A percentile compares a stretch with the other conserved stretches of the same genome.
Evolutionary conservation across 2,888 invertebrate species (phyloP).

Genomic region (Hypercompe scribonia): DNA sequence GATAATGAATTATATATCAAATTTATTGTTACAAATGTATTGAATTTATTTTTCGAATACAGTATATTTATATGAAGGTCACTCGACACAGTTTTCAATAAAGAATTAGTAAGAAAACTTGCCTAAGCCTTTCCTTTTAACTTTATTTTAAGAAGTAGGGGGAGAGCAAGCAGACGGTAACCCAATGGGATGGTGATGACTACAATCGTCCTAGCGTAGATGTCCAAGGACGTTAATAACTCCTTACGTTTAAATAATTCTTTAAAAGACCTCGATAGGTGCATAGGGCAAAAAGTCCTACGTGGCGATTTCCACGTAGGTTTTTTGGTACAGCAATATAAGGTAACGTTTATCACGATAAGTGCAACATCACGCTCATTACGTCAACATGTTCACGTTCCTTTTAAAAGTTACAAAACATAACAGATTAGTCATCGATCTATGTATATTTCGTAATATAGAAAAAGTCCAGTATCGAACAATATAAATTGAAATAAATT

Average conservation of each 20-base stretch:
- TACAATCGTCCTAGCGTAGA: too few relatives aligned
- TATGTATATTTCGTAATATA: background rate
- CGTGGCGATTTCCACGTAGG: background rate
- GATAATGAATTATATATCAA: constrained; percentile 7
- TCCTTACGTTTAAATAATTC: too few relatives aligned
- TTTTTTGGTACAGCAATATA: background rate
- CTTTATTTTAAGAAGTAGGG: too few relatives aligned
- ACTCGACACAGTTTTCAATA: background rate
- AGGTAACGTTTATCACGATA: background rate
- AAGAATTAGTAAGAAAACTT: too few relatives aligned
- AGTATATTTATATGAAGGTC: background rate
- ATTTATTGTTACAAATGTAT: background rate
- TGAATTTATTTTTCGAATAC: constrained; percentile 2
- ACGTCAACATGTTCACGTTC: constrained; percentile 9
- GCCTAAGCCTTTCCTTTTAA: too few relatives aligned
- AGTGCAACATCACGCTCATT: background rate
- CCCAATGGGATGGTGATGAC: too few relatives aligned
- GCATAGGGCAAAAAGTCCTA: background rate
- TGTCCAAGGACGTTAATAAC: too few relatives aligned
- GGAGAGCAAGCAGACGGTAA: too few relatives aligned
- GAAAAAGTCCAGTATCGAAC: background rate
- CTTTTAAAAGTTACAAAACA: background rate
- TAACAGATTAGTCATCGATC: background rate
- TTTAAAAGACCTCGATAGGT: background rate
- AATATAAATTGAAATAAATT: background rate